phyloP scores from a whole-genome alignment of 2,888 invertebrate species.

The Xylota sylvarum region DNA sequence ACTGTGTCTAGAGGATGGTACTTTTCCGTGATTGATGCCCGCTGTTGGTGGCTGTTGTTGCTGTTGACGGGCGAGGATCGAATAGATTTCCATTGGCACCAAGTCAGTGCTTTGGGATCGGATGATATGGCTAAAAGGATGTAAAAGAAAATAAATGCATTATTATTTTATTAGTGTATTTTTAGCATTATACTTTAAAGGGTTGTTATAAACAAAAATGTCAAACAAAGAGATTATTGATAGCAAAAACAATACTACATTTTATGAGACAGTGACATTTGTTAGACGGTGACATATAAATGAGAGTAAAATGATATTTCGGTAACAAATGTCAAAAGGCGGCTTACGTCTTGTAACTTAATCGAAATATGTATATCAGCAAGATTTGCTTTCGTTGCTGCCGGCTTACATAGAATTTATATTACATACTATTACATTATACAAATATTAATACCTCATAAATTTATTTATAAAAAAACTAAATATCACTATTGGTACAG shows the following conservation, averaged over 20 bases:
- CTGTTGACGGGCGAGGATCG: slow-evolving; percentile 78
- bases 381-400: slow-evolving; percentile 51
- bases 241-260: slow-evolving; percentile 32
- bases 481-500: slow-evolving; percentile 70
- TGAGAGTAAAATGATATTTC: slow-evolving; percentile 51
- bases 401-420: slow-evolving; percentile 64
- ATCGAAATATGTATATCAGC: slow-evolving; percentile 62
- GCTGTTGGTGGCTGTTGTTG: slow-evolving; percentile 60
- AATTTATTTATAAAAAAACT: slow-evolving; percentile 42
- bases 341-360: slow-evolving; percentile 71
- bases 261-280: slow-evolving; percentile 48
- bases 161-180: neutral
- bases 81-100: slow-evolving; percentile 81
- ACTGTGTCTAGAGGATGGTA: slow-evolving; percentile 80
- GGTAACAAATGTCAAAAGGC: slow-evolving; percentile 63
- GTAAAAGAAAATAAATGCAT: slow-evolving; percentile 53
- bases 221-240: slow-evolving; percentile 15
- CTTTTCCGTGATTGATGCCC: slow-evolving; percentile 76
- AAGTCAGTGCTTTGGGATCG: slow-evolving; percentile 83
- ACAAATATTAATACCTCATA: slow-evolving; percentile 57
- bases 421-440: slow-evolving; percentile 73
- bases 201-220: slow-evolving; percentile 9
- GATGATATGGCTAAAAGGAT: slow-evolving; percentile 80
- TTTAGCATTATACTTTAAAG: neutral
- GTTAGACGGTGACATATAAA: slow-evolving; percentile 47